Evolutionary conservation across 2,797 vertebrate genomes (phyloP).

Genomic region (Spondyliosoma cantharus): DNA sequence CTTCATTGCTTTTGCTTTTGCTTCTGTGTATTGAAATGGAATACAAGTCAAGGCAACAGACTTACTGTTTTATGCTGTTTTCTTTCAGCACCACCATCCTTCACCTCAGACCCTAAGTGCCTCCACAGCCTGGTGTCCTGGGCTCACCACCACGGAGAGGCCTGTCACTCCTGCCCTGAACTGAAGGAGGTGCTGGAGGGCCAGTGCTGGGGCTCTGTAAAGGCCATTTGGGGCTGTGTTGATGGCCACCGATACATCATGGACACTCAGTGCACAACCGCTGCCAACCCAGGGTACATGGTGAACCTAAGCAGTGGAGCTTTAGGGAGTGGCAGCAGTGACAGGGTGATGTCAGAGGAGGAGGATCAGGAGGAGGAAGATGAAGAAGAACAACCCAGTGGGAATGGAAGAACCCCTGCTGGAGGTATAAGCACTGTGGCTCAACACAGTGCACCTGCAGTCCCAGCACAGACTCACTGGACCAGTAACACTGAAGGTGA

Average conservation of each 20-base stretch:
- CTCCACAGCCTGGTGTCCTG: constrained; percentile 91
- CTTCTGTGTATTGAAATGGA: background rate
- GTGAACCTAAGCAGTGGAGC: constrained; percentile 14
- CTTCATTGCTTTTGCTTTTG: background rate
- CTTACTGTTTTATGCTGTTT: background rate
- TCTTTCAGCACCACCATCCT: constrained; percentile 58
- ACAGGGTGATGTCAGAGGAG: constrained; percentile 41
- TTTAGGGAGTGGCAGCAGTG: constrained; percentile 7
- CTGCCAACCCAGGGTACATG: constrained; percentile 31
- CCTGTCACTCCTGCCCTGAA: constrained; percentile 86
- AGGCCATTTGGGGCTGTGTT: constrained; percentile 89
- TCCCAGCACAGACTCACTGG: constrained; percentile 47
- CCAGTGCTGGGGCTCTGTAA: constrained; percentile 88
- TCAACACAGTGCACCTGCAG: constrained; percentile 21
- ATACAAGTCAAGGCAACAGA: background rate
- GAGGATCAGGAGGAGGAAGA: constrained; percentile 51
- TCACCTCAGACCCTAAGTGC: constrained; percentile 88
- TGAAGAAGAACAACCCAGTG: constrained; percentile 32
- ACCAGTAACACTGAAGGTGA: constrained; percentile 69
- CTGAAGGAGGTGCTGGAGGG: constrained; percentile 90
- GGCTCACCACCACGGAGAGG: constrained; percentile 88
- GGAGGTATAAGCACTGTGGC: constrained; percentile 32
- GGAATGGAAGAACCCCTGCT: constrained; percentile 3
- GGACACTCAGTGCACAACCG: constrained; percentile 76
- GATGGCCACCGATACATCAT: constrained; percentile 91